Evolutionary conservation across 2,797 vertebrate genomes (phyloP), one percentile per base, ranked within the genome.

Genomic region (Pantherophis alleghaniensis): DNA sequence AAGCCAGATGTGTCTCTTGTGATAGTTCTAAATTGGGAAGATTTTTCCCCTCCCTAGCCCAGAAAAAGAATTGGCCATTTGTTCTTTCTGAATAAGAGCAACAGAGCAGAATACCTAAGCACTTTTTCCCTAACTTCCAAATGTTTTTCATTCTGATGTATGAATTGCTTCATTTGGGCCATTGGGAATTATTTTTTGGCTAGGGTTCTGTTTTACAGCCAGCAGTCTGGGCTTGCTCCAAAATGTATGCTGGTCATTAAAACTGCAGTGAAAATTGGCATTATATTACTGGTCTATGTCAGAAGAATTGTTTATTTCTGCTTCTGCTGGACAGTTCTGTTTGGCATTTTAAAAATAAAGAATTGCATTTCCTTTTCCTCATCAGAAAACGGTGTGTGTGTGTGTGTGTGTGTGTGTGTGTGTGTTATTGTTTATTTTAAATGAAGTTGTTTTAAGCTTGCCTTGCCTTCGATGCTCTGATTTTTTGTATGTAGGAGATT

Each of bases 181-280:
- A 53, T 7, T 61, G 26, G 90, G 56, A 56, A 59, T 5, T 3
- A 1, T 89, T 28, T 60, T n/a, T 63, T 42, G 16, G 47, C 57
- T 83, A 32, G 10, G n/a, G 51, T 91, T 91, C 57, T 42, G 42
- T 22, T 83, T 91, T 93, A 47, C n/a, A 55, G 47, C 63, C 63
- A 42, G 2, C 53, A n/a, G 57, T 42, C n/a, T 51, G 57, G 2
- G 69, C 14, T 83, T 88, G 63, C 56, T 89, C 56, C 61, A 69
- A 88, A 89, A 79, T 61, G 16, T 88, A n/a, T 83, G 26, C 12
- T 55, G 22, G 79, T 90, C 89, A 93, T 79, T 87, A 91, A 74
- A 56, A 18, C n/a, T 89, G 32, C 37, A 53, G 4, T 42, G 83
- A 61, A 91, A 91, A 93, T 88, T 47, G 10, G 2, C 69, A 74